phyloP scores from a whole-genome alignment of 2,113 vertebrate genomes.

The Lethenteron reissneri region DNA sequence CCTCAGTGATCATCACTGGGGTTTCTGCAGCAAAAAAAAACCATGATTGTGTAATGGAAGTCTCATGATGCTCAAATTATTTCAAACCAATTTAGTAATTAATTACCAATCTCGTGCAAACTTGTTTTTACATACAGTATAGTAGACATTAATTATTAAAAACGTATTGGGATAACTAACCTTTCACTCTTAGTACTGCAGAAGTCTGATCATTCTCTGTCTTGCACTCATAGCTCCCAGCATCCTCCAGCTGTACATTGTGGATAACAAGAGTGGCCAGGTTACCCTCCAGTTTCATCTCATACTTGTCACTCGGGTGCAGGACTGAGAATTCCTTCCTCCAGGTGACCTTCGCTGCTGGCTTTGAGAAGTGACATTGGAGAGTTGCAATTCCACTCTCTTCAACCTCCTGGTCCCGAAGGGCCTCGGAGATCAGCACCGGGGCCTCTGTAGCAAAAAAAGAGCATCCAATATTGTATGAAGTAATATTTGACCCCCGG shows the following conservation, averaged over 20 bases:
- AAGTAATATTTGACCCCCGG: too few species aligned
- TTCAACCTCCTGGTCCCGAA: slow-evolving; percentile 14
- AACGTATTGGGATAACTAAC: slow-evolving; percentile 12
- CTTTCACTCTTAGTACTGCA: slow-evolving; percentile 28
- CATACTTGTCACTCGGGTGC: slow-evolving; percentile 25
- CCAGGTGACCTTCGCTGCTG: slow-evolving; percentile 24
- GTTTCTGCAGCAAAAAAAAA: slow-evolving; percentile 20
- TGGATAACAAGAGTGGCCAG: slow-evolving; percentile 23
- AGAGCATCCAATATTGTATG: too few species aligned
- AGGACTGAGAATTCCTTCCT: slow-evolving; percentile 18
- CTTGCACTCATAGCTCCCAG: slow-evolving; percentile 33
- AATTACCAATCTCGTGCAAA: too few species aligned
- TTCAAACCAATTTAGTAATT: background rate
- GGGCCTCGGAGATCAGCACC: too few species aligned
- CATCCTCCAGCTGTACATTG: slow-evolving; percentile 20
- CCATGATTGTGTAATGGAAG: background rate
- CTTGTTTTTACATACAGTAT: too few species aligned
- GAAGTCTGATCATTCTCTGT: slow-evolving; percentile 26
- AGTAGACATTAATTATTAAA: too few species aligned
- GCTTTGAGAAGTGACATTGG: slow-evolving; percentile 23
- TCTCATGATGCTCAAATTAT: background rate
- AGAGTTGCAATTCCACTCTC: slow-evolving; percentile 17
- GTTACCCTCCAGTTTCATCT: slow-evolving; percentile 24
- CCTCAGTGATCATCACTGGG: slow-evolving; percentile 34
- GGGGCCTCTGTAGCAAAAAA: too few species aligned